Evolutionary conservation across 2,888 invertebrate species (phyloP), one percentile per base, ranked within the genome.

Genomic region (Sycophila texana): DNA sequence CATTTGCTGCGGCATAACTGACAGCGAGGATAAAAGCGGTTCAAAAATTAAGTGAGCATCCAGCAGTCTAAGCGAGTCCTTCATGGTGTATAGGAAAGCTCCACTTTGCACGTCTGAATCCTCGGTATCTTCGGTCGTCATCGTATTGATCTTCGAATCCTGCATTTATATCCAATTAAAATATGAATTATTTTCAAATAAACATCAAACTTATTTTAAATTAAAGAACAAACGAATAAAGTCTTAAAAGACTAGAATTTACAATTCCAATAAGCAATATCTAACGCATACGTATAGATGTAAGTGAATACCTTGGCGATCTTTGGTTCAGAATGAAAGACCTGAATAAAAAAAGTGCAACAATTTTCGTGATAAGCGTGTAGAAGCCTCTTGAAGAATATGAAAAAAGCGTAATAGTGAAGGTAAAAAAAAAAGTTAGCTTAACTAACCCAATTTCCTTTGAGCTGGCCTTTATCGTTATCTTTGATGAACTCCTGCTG

Each of bases 21-120:
- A 98, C 51, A 98, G 92, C 80, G 96, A 96, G 0, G 96, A 94
- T 18, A 99, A 92, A 85, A 99, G 92, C 0, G 98, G 98, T 89
- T 98, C 97, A 91, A 98, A 98, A 86, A 98, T 97, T 68, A 97
- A 93, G 91, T 98, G 98, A 3, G 98, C 98, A 91, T 98, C 98
- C 79, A 98, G 92, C 77, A 98, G 91, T 90, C 95, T 93, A 20
- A 96, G 93, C 0, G 96, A 96, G 86, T 96, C 96, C 87, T 96
- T 96, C 91, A 96, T 94, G 57, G 95, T 95, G 90, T 94, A 95
- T 81, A 95, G 91, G 85, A 93, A 94, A 87, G 94, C 94, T 3
- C 94, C 94, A n/a, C 89, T 90, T 22, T 90, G 89, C 12, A 88
- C 85, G 77, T 90, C 89, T 0, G 89, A 90, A 80, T 90, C 89